Percentiles rank a stretch among this genome's conserved stretches.
These are phyloP conservation scores for Holcopasites calliopsidis DNA, from an alignment of 1,140 invertebrate species.

Conservation along the genomic window DNA sequence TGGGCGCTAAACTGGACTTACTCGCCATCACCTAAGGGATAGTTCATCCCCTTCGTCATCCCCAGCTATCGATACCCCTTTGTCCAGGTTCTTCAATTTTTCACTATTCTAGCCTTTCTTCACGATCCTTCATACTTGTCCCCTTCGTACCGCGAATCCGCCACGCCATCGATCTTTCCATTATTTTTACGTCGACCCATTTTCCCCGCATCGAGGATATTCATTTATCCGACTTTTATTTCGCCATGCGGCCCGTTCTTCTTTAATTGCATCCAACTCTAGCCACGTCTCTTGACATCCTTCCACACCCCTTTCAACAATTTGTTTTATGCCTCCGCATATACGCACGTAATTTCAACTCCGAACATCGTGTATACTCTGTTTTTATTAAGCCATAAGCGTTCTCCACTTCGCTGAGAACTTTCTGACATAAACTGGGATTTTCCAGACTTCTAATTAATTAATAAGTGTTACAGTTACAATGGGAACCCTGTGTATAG, in stretches of 20 bases:
- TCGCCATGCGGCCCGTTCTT: conserved; percentile 1
- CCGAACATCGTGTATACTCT: neutral
- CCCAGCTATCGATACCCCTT: conserved; percentile 22
- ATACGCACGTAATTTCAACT: neutral
- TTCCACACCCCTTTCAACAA: neutral
- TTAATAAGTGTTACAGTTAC: too few relatives aligned
- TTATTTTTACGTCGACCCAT: conserved; percentile 41
- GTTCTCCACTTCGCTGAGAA: too few relatives aligned
- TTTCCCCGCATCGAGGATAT: conserved; percentile 21
- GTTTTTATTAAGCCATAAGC: neutral
- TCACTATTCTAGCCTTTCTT: conserved; percentile 3
- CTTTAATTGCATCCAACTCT: conserved; percentile 32
- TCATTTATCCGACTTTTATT: conserved; percentile 39
- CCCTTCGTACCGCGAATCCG: neutral
- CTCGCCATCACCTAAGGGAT: too few relatives aligned
- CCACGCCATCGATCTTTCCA: conserved; percentile 33
- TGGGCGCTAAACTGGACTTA: too few relatives aligned
- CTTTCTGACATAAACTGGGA: too few relatives aligned
- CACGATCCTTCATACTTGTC: neutral
- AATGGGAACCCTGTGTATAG: too few relatives aligned
- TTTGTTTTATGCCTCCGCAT: neutral
- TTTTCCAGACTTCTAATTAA: too few relatives aligned
- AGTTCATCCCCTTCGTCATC: conserved; percentile 12
- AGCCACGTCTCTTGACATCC: conserved; percentile 4
- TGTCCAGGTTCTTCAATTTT: conserved; percentile 3